Percentiles rank a stretch among this genome's conserved stretches.
These are phyloP conservation scores for Nomia melanderi DNA, from an alignment of 1,140 invertebrate genomes.

Conservation along the genomic window DNA sequence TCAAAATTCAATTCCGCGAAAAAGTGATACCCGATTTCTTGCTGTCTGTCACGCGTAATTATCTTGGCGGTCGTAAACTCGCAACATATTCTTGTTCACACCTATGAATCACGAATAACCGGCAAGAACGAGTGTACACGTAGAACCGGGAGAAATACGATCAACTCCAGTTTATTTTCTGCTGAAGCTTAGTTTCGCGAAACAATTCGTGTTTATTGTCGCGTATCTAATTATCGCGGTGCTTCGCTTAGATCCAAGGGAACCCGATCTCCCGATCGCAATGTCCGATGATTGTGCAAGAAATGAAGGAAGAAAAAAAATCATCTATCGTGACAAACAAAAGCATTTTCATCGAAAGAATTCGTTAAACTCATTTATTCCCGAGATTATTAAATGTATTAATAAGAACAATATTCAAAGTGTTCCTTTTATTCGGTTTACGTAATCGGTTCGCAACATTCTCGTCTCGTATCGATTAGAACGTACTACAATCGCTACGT, in stretches of 20 bases:
- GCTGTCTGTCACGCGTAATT: not conserved
- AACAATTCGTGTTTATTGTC: conserved; percentile 23
- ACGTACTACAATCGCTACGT: too few relatives aligned
- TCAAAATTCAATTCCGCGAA: conserved; percentile 11
- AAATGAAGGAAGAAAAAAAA: too few relatives aligned
- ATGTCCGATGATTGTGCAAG: not conserved
- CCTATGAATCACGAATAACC: conserved; percentile 33
- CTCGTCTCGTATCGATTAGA: too few relatives aligned
- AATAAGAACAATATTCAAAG: too few relatives aligned
- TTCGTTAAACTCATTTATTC: too few relatives aligned
- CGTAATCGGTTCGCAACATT: too few relatives aligned
- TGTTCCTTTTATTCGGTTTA: too few relatives aligned
- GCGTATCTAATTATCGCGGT: conserved; percentile 12
- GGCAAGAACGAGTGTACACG: not conserved
- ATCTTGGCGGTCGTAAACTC: not conserved
- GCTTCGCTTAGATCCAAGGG: not conserved
- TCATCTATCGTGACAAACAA: too few relatives aligned
- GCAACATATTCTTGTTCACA: conserved; percentile 3
- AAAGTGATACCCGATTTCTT: not conserved
- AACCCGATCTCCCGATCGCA: not conserved
- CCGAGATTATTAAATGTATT: too few relatives aligned
- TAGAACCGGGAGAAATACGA: conserved; percentile 20
- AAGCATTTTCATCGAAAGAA: too few relatives aligned
- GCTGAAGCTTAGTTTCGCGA: conserved; percentile 26
- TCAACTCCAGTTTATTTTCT: conserved; percentile 17